Base-by-base conservation (phyloP, 2,113 vertebrate genomes). In the Colossoma macropomum region DNA sequence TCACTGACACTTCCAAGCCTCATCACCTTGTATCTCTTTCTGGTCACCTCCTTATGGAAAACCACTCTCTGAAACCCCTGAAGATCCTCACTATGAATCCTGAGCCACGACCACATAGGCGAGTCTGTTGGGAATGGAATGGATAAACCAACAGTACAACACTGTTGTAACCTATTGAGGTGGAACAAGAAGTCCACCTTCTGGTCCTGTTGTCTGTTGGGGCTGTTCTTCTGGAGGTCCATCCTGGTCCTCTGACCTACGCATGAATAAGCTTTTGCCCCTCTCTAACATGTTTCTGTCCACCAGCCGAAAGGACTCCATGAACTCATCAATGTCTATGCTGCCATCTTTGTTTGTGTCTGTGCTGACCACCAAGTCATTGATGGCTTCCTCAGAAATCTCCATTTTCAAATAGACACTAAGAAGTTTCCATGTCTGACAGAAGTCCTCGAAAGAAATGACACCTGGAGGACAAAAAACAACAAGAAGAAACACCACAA, bases 291-390 rank as follows among this genome's bases (percentile, higher is more conserved):
- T 93, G 84, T 84, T 96, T 87, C 89, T 97, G 93, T 95, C 96
- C 17, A 96, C 95, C 0, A 99, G 94, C 60, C 96, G 96, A 87
- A 98, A 98, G n/a, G 98, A 97, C 90, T 99, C 98, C 83, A 98
- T 95, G 92, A 99, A 99, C 90, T 98, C 97, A 0, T 96, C 96
- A 30, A 98, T 98, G 89, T 99, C 97, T 0, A 98, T 97, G 89
- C 90, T 96, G 34, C 98, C 97, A 0, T 99, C 97, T 23, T 95
- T 95, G 84, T 98, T 99, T 90, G 96, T 96, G 86, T 99, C 97
- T 0, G 97, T 98, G 88, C 95, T 95, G 84, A 95, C 87, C 11
- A 95, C 95, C 84, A 99, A 90, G 90, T 97, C 93, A 0, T 91
- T 91, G 88, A 98, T 95, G 84, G 94, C 95, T 0, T 98, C 92